Evolutionary conservation across 2,888 invertebrate genomes (phyloP).

Genomic region (Athalia cordata): DNA sequence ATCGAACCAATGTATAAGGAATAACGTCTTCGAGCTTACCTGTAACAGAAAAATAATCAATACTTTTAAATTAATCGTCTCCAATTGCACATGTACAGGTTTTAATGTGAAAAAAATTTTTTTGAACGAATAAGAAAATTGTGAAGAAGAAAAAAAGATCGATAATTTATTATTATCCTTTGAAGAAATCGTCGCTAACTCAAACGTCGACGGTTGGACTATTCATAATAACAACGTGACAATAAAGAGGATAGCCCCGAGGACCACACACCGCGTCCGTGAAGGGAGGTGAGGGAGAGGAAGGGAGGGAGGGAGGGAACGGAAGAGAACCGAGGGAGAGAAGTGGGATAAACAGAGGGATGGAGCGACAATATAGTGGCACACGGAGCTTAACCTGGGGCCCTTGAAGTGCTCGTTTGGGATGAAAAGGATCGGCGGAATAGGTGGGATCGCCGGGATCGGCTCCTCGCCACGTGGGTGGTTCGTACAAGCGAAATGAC

Average conservation of each 20-base stretch:
- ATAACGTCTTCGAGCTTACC: slow-evolving; percentile 9
- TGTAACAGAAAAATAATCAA: slow-evolving; percentile 4
- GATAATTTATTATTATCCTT: too few relatives aligned
- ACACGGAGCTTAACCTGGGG: slow-evolving; percentile 66
- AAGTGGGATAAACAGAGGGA: slow-evolving; percentile 54
- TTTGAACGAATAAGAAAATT: too few relatives aligned
- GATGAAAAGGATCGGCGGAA: slow-evolving; percentile 68
- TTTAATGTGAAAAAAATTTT: too few relatives aligned
- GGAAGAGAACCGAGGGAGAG: slow-evolving; percentile 45
- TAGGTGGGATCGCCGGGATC: slow-evolving; percentile 48
- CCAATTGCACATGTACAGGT: slow-evolving; percentile 46
- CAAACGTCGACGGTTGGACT: too few relatives aligned
- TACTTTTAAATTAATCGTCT: background rate
- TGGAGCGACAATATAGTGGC: slow-evolving; percentile 63
- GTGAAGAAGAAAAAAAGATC: too few relatives aligned
- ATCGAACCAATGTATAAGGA: too few relatives aligned
- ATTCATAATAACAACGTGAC: background rate
- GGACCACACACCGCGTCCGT: slow-evolving; percentile 47
- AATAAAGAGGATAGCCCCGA: slow-evolving; percentile 49
- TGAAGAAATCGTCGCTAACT: too few relatives aligned
- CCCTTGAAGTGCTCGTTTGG: slow-evolving; percentile 70
- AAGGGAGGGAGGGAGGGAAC: slow-evolving; percentile 50
- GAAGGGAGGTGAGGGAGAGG: slow-evolving; percentile 48
- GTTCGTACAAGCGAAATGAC: slow-evolving; percentile 52
- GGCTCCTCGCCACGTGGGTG: slow-evolving; percentile 64